These are phyloP conservation scores for Coleophora deauratella DNA, from an alignment of 2,888 invertebrate genomes.

Conservation along the genomic window DNA sequence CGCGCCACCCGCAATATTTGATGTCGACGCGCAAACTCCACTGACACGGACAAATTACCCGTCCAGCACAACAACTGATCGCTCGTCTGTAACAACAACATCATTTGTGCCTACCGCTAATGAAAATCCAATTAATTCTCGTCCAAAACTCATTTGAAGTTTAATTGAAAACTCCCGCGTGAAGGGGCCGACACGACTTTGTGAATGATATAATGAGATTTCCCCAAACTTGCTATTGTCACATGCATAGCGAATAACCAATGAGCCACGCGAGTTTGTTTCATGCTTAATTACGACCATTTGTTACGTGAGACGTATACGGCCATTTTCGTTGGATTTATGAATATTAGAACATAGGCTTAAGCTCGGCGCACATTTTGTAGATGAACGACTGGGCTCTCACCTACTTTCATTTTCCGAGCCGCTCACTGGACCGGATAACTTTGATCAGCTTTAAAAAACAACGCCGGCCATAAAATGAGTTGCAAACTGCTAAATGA, in stretches of 20 bases:
- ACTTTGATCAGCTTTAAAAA: constrained; percentile 55
- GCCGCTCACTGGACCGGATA: constrained; percentile 40
- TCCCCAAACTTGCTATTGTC: constrained; percentile 61
- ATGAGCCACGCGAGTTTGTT: constrained; percentile 48
- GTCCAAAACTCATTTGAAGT: constrained; percentile 70
- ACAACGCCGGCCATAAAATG: constrained; percentile 46
- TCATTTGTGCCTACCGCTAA: constrained; percentile 69
- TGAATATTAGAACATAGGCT: constrained; percentile 37
- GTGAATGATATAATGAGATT: constrained; percentile 68
- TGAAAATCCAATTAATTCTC: constrained; percentile 72
- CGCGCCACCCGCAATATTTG: constrained; percentile 14
- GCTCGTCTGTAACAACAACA: constrained; percentile 64
- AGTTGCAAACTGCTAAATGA: constrained; percentile 49
- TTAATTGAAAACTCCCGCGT: constrained; percentile 69
- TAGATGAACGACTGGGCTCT: constrained; percentile 13
- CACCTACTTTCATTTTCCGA: constrained; percentile 35
- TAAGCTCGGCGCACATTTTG: constrained; percentile 25
- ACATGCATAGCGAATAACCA: constrained; percentile 60
- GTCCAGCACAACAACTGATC: constrained; percentile 51
- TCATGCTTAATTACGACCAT: constrained; percentile 49
- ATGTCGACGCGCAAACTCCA: constrained; percentile 41
- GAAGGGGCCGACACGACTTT: constrained; percentile 46
- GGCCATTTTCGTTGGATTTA: constrained; percentile 32
- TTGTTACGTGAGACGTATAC: constrained; percentile 29
- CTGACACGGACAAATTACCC: constrained; percentile 63